A percentile compares a stretch with the other conserved stretches of the same genome.
Conservation (phyloP, 2,113 vertebrate genomes). For the Dinomys branickii region DNA sequence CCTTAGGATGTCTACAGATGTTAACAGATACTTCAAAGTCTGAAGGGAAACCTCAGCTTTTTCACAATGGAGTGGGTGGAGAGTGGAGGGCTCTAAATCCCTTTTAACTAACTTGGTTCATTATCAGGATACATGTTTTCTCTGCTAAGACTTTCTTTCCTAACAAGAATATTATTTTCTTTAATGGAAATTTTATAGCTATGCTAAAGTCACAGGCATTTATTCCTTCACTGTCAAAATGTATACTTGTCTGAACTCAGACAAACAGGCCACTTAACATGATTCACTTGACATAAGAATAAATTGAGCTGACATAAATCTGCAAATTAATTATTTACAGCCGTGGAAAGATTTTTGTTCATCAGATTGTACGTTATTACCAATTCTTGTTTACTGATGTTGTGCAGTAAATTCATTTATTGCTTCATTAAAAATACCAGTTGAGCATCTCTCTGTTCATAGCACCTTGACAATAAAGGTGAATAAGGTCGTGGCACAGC, state of each 20-base stretch:
- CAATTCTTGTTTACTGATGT: neutral
- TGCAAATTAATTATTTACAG: slow-evolving; percentile 25
- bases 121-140: neutral
- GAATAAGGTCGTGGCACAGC: neutral
- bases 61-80: slow-evolving; percentile 33
- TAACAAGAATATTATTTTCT: slow-evolving; percentile 37
- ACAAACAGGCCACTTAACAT: neutral
- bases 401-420: neutral
- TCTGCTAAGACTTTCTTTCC: slow-evolving; percentile 16
- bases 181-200: slow-evolving; percentile 45
- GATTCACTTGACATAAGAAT: slow-evolving; percentile 1
- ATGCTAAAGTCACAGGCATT: neutral
- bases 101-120: slow-evolving; percentile 37
- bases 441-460: neutral
- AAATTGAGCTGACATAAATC: slow-evolving; percentile 39
- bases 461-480: neutral
- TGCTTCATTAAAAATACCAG: slow-evolving; percentile 1
- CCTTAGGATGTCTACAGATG: slow-evolving; percentile 76
- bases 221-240: slow-evolving; percentile 30
- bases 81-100: slow-evolving; percentile 41
- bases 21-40: slow-evolving; percentile 76
- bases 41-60: slow-evolving; percentile 58
- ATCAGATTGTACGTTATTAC: neutral
- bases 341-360: neutral
- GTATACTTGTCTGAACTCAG: slow-evolving; percentile 15